Base-by-base conservation (phyloP, 2,797 vertebrate species). In the Hoplostethus atlanticus region DNA sequence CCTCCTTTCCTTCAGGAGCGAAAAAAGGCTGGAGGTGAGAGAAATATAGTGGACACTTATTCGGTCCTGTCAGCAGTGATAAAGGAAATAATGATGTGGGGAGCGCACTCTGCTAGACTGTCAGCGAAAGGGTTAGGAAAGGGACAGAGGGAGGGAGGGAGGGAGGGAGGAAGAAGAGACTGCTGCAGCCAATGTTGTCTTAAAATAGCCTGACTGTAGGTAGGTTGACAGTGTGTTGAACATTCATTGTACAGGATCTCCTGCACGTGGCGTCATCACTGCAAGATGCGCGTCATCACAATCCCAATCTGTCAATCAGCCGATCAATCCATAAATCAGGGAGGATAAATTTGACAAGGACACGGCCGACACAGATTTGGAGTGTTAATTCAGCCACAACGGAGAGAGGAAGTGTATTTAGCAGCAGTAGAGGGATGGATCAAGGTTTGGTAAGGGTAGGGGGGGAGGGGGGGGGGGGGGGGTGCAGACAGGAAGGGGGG, bases 21-120 rank as follows among this genome's bases (percentile, higher is more conserved):
- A 89, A 40, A 17, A 83, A 72, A 84, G 48, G 78, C 55, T 76
- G 62, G 36, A 76, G 73, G 76, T 84, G 80, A 81, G 68, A 81
- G 76, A 87, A 80, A 84, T 70, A 74, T 74, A 51, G 62, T 15
- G 47, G 80, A 79, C 78, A 75, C 71, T 79, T 72, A 60, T 84
- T 87, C 85, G 72, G 73, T 91, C 64, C 73, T 84, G 87, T 84
- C 87, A 88, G 74, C 71, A 42, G 73, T 67, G 76, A 87, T 86
- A 76, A 91, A 91, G 63, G 62, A 74, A 83, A 80, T 76, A 73
- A 84, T 80, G 86, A 89, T 70, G 67, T 78, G 67, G 71, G 77
- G 50, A 79, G 60, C 64, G 64, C 59, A 70, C 67, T 79, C 71
- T 76, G 68, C 62, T 73, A 57, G 75, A 81, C 79, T 87, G 85